A percentile compares a stretch with the other conserved stretches of the same genome.
These are phyloP conservation scores for Pseudomyrmex cubaensis DNA, from an alignment of 1,140 invertebrate species.

Conservation along the genomic window DNA sequence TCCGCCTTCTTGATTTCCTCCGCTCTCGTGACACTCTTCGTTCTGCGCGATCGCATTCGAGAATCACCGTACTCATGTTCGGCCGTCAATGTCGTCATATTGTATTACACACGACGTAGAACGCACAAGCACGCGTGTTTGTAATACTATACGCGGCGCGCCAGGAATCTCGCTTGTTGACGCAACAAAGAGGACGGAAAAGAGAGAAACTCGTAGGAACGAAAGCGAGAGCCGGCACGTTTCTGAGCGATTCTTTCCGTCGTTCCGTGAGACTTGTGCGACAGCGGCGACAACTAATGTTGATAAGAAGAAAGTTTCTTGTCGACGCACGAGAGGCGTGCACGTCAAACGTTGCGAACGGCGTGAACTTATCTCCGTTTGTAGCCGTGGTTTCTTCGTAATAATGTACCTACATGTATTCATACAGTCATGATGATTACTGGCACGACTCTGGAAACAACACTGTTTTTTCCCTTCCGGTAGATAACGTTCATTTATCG, in stretches of 20 bases:
- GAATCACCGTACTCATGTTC: constrained; percentile 75
- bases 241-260: not conserved
- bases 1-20: constrained; percentile 94
- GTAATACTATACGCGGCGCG: not conserved
- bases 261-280: not conserved
- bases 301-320: constrained; percentile 27
- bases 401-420: not conserved
- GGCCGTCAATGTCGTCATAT: constrained; percentile 66
- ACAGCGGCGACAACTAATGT: constrained; percentile 6
- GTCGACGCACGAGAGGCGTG: constrained; percentile 6
- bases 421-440: not conserved
- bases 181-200: not conserved
- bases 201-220: not conserved
- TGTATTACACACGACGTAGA: constrained; percentile 5
- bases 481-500: constrained; percentile 42
- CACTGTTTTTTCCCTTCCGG: constrained; percentile 24
- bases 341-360: not conserved
- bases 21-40: constrained; percentile 94
- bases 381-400: constrained; percentile 22
- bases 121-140: constrained; percentile 31
- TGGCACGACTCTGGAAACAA: not conserved
- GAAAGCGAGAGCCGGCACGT: not conserved
- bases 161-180: constrained; percentile 19
- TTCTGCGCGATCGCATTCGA: constrained; percentile 88
- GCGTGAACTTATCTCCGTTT: constrained; percentile 10